Conservation (phyloP, 2,888 invertebrate genomes). For the Scaptomyza reducta region DNA sequence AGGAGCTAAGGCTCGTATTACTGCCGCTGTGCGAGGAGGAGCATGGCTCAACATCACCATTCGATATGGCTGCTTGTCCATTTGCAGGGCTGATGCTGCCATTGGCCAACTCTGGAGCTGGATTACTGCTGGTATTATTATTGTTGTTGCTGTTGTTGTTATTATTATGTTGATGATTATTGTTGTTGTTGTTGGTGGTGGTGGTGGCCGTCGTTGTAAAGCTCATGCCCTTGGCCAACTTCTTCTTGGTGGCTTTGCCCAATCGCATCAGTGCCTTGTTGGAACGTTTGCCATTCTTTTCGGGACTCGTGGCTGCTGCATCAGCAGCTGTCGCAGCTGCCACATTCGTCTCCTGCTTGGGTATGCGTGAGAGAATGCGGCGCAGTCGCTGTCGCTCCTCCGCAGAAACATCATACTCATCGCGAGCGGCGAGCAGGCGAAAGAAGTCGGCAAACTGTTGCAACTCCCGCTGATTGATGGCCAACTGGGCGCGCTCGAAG, state of each 20-base stretch:
- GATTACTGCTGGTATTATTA: slow-evolving; percentile 8
- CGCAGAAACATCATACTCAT: slow-evolving; percentile 76
- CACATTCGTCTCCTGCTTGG: slow-evolving; percentile 57
- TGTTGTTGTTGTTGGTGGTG: neutral
- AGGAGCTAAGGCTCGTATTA: slow-evolving; percentile 67
- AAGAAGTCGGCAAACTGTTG: slow-evolving; percentile 86
- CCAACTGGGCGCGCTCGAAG: slow-evolving; percentile 87
- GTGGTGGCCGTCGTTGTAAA: slow-evolving; percentile 62
- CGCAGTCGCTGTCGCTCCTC: slow-evolving; percentile 85
- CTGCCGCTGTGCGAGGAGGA: slow-evolving; percentile 70
- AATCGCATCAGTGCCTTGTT: slow-evolving; percentile 81
- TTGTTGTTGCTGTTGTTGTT: neutral
- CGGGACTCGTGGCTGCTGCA: slow-evolving; percentile 3
- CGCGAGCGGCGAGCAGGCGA: slow-evolving; percentile 84
- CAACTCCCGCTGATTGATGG: slow-evolving; percentile 89
- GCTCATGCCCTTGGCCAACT: slow-evolving; percentile 82
- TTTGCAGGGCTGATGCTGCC: slow-evolving; percentile 22
- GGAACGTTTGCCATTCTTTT: slow-evolving; percentile 64
- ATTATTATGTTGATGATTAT: neutral
- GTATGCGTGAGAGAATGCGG: slow-evolving; percentile 85
- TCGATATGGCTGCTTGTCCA: slow-evolving; percentile 31
- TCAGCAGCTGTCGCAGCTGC: neutral
- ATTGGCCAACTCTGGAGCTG: slow-evolving; percentile 23
- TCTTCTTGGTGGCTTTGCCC: slow-evolving; percentile 83
- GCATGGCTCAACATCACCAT: slow-evolving; percentile 59